These are phyloP conservation scores for Melangyna quadrimaculata DNA, from an alignment of 2,888 invertebrate genomes.

Conservation along the genomic window DNA sequence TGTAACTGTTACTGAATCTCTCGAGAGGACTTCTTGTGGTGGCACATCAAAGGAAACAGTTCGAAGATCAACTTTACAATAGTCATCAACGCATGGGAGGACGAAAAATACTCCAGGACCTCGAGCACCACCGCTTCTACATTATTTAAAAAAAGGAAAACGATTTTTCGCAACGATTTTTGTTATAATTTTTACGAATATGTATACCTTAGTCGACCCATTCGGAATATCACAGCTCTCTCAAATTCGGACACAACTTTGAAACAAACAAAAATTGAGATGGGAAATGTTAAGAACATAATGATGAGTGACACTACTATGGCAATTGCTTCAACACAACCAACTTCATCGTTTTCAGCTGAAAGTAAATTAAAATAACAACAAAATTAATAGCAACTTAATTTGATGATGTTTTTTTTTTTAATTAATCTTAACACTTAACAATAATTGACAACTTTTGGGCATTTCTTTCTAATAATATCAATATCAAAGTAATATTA, in stretches of 20 bases:
- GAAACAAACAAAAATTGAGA: slow-evolving; percentile 92
- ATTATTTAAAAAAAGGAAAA: neutral
- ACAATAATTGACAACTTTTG: too few relatives aligned
- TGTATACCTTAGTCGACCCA: slow-evolving; percentile 87
- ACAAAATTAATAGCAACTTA: neutral
- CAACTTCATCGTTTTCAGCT: slow-evolving; percentile 86
- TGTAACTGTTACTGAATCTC: slow-evolving; percentile 96
- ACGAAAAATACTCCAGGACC: slow-evolving; percentile 97
- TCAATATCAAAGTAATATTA: too few relatives aligned
- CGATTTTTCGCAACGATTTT: neutral
- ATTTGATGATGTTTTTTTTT: neutral
- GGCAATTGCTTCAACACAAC: slow-evolving; percentile 88
- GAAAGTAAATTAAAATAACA: slow-evolving; percentile 77
- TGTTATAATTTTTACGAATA: neutral
- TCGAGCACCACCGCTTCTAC: slow-evolving; percentile 85
- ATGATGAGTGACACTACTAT: slow-evolving; percentile 87
- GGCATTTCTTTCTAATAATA: too few relatives aligned
- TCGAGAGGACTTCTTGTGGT: slow-evolving; percentile 97
- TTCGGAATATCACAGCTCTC: slow-evolving; percentile 92
- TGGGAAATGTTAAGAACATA: slow-evolving; percentile 89
- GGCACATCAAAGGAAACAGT: slow-evolving; percentile 98
- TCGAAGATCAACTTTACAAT: slow-evolving; percentile 94
- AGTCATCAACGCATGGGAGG: slow-evolving; percentile 95
- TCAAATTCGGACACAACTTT: slow-evolving; percentile 95
- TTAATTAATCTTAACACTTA: neutral